Evolutionary conservation across 1,140 invertebrate species (phyloP), one percentile per base, ranked within the genome.

Genomic region (Tenebrio molitor): DNA sequence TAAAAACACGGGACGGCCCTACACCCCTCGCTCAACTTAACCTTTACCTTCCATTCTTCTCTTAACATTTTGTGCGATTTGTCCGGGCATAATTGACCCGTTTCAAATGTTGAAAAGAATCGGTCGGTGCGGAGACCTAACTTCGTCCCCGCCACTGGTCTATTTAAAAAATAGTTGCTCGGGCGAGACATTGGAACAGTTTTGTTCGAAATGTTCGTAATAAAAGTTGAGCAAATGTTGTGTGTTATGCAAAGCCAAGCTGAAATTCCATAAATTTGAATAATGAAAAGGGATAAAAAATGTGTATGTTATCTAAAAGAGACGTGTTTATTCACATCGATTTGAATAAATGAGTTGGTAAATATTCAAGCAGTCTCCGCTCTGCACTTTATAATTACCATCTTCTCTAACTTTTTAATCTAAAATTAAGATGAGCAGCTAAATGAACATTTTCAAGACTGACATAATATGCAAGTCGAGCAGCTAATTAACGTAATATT

Each of bases 371-470:
- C 14, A 46, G 46, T 53, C 46, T 62, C 36, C 46, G 29, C 34
- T 36, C 44, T 39, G 33, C 41, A 63, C 64, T 58, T 72, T 67
- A 62, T 67, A 67, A 66, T 72, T 67, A 72, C 41, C 44, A 72
- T 67, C 71, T 58, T 67, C 36, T 44, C 39, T 46, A 71, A 72
- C 71, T 72, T 72, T 72, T 72, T 72, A 72, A 72, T 72, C 63
- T 67, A 72, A 72, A 72, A 72, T 72, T 72, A 72, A 72, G 46
- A 72, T 50, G 39, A 71, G 58, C 58, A 68, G 42, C 65, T 68
- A 46, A 53, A 68, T 68, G 41, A 46, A 46, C 69, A 71, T 71
- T 71, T 71, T 64, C 69, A 46, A 63, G 42, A 53, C 25, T 71
- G 69, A 71, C 69, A 71, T 62, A 53, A 46, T 71, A 65, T 65